Evolutionary conservation across 2,888 invertebrate genomes (phyloP).

Genomic region (Matsumyia berberina): DNA sequence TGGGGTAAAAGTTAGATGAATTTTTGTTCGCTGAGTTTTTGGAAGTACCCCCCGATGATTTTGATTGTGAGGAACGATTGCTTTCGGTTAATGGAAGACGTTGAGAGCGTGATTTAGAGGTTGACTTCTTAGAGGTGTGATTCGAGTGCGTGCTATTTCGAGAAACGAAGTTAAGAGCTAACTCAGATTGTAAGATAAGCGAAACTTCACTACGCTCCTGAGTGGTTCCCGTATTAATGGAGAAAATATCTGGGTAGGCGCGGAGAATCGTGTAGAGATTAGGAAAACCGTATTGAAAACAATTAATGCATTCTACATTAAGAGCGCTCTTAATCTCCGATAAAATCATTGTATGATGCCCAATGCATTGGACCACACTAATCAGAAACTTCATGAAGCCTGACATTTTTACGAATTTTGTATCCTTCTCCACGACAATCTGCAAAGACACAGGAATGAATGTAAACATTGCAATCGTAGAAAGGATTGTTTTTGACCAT

Average conservation of each 20-base stretch:
- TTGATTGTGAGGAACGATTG: constrained; percentile 38
- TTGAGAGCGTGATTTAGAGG: constrained; percentile 48
- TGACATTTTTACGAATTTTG: constrained; percentile 80
- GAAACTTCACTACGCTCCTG: constrained; percentile 82
- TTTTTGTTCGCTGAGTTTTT: constrained; percentile 42
- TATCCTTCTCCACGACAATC: constrained; percentile 79
- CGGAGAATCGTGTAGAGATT: constrained; percentile 82
- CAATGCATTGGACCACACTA: constrained; percentile 81
- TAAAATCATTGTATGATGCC: constrained; percentile 80
- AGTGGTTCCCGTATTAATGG: constrained; percentile 79
- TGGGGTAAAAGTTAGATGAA: constrained; percentile 43
- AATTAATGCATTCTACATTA: constrained; percentile 77
- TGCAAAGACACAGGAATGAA: constrained; percentile 53
- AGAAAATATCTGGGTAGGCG: constrained; percentile 83
- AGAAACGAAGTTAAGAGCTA: constrained; percentile 51
- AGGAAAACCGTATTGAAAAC: constrained; percentile 79
- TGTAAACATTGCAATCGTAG: background rate
- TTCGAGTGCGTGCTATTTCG: constrained; percentile 27
- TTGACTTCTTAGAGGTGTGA: constrained; percentile 37
- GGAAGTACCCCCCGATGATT: constrained; percentile 19
- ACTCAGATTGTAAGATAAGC: constrained; percentile 80
- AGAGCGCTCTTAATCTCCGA: constrained; percentile 82
- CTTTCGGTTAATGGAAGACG: constrained; percentile 60
- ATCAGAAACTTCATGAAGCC: constrained; percentile 82
- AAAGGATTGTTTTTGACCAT: background rate